Conservation (phyloP, 2,797 vertebrate species). For the Centroberyx gerrardi region DNA sequence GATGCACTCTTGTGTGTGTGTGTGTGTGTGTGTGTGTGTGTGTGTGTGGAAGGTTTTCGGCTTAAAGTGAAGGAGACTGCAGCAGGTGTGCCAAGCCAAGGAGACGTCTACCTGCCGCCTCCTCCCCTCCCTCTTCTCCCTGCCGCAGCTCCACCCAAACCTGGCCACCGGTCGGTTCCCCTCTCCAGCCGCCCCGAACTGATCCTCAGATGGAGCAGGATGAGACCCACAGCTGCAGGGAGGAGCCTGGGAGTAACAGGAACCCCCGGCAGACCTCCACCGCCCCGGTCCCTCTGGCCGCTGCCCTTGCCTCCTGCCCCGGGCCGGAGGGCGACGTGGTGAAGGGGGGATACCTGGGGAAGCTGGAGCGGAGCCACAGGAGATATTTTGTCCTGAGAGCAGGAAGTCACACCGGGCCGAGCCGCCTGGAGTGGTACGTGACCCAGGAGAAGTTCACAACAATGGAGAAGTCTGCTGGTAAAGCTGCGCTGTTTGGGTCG, state of each 20-base stretch:
- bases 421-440: constrained; percentile 80
- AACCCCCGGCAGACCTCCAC: neutral
- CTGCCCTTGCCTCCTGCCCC: constrained; percentile 8
- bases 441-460: constrained; percentile 67
- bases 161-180: constrained; percentile 2
- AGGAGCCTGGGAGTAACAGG: neutral
- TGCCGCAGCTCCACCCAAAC: constrained; percentile 25
- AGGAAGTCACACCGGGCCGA: constrained; percentile 71
- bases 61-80: constrained; percentile 24
- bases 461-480: constrained; percentile 52
- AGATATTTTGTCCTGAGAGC: constrained; percentile 76
- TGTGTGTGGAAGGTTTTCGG: constrained; percentile 19
- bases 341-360: constrained; percentile 73
- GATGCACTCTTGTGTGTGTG: neutral
- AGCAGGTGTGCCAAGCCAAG: neutral
- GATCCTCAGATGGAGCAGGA: neutral
- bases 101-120: neutral
- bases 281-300: constrained; percentile 41
- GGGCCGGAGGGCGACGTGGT: constrained; percentile 57
- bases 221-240: neutral
- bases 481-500: constrained; percentile 44
- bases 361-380: constrained; percentile 55
- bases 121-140: constrained; percentile 3
- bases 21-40: too few relatives aligned
- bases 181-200: neutral